Evolutionary conservation across 2,888 invertebrate genomes (phyloP), one percentile per base, ranked within the genome.

Genomic region (Lamellibrachia satsuma): DNA sequence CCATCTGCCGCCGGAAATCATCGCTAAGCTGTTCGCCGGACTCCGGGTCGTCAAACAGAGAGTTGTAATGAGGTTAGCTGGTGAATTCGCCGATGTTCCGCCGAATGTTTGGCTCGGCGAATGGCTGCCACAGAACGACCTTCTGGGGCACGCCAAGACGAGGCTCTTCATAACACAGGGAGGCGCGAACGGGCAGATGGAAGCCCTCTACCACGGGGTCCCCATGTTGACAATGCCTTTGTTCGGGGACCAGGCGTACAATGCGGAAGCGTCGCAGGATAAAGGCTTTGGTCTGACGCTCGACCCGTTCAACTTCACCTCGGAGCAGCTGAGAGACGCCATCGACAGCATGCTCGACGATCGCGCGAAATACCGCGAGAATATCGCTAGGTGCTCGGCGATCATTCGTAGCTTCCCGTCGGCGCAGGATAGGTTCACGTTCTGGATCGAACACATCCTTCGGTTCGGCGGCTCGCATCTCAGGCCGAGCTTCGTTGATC

Each of bases 141-240:
- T 93, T 22, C 57, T 93, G 4, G 93, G 91, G 3, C 92, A 93
- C 60, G 90, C 90, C 8, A 92, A 93, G 51, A 93, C 93, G 7
- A 51, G 57, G 55, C 90, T 93, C 15, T 93, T 93, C 90, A 91
- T 93, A 51, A 93, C 93, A n/a, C 93, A 93, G 52, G 92, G 93
- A 8, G 93, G 93, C 1, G 91, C 91, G 27, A 93, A 93, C 39
- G 93, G 93, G 9, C 93, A 93, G 90, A 39, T 92, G 51, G 93
- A 93, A 51, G 92, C 93, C 60, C 55, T 93, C 90, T 93, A 92
- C 93, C 93, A 93, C 55, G 93, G 93, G 7, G 92, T 93, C 8
- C 93, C 93, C 7, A 90, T 93, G 92, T 51, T 93, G 2, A 90
- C 91, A 22, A 90, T 93, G 22, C 93, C 93, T 11, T 22, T 93